Percentiles rank a stretch among this genome's conserved stretches.
These are phyloP conservation scores for Platycnemis pennipes DNA, from an alignment of 2,888 invertebrate genomes.

Conservation along the genomic window DNA sequence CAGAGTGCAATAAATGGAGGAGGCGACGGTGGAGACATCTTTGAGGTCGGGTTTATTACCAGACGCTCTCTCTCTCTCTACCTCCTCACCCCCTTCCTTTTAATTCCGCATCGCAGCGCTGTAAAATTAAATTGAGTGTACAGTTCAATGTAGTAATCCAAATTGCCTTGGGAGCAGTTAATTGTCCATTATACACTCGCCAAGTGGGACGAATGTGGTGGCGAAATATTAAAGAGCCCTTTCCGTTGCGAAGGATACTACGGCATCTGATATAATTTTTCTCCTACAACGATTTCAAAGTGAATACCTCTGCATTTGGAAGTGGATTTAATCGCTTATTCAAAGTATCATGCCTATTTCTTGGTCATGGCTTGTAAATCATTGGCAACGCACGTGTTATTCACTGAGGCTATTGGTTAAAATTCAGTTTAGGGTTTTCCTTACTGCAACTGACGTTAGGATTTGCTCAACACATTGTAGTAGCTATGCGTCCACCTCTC, in stretches of 20 bases:
- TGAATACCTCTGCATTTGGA: too few relatives aligned
- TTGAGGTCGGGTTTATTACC: conserved; percentile 32
- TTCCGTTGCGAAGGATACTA: background rate
- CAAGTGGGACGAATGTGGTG: background rate
- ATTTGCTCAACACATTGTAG: too few relatives aligned
- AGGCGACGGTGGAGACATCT: conserved; percentile 23
- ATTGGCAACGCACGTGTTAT: too few relatives aligned
- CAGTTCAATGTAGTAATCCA: background rate
- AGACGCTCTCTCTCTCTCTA: background rate
- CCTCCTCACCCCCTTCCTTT: background rate
- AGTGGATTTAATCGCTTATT: too few relatives aligned
- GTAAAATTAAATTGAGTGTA: conserved; percentile 36
- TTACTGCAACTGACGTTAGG: too few relatives aligned
- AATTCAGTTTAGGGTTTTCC: too few relatives aligned
- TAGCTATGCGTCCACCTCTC: too few relatives aligned
- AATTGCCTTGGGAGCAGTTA: background rate
- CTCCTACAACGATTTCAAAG: too few relatives aligned
- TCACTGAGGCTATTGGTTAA: too few relatives aligned
- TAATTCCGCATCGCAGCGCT: background rate
- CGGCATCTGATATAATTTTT: too few relatives aligned
- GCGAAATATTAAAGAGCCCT: background rate
- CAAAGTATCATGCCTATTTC: too few relatives aligned
- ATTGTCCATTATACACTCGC: background rate
- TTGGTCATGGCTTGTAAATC: too few relatives aligned
- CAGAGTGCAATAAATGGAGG: conserved; percentile 9